These are phyloP conservation scores for Schizaphis graminum DNA, from an alignment of 2,888 invertebrate genomes.

Conservation along the genomic window DNA sequence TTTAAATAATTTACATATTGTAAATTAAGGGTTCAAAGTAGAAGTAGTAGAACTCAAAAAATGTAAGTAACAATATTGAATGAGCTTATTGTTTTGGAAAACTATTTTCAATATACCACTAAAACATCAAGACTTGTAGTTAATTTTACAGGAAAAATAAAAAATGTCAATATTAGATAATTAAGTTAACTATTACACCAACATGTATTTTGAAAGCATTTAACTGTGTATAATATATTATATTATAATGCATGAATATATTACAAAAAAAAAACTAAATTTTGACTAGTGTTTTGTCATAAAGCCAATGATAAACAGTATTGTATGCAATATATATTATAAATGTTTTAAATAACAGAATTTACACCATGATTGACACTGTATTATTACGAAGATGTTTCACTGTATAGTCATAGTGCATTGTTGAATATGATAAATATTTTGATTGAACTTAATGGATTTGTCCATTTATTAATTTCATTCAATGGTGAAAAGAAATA, in stretches of 20 bases:
- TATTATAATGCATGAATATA: not conserved
- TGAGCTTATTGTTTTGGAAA: not conserved
- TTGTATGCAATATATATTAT: not conserved
- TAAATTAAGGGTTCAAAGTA: not conserved
- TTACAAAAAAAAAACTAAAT: not conserved
- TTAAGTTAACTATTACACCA: not conserved
- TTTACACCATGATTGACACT: not conserved
- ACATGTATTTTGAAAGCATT: not conserved
- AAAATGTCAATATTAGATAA: not conserved
- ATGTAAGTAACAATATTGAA: not conserved
- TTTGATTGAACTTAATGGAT: not conserved
- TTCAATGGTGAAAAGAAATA: not conserved
- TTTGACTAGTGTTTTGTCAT: not conserved
- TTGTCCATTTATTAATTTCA: not conserved
- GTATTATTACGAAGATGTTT: not conserved
- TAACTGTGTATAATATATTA: not conserved
- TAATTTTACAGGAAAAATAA: not conserved
- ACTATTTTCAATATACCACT: not conserved
- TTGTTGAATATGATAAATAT: not conserved
- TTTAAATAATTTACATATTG: not conserved
- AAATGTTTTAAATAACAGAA: not conserved
- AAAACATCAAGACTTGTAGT: not conserved
- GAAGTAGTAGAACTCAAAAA: not conserved
- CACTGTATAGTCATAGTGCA: not conserved
- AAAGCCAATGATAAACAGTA: not conserved